A percentile compares a stretch with the other conserved stretches of the same genome.
Evolutionary conservation across 1,140 invertebrate genomes (phyloP).

Genomic region (Cherax destructor): DNA sequence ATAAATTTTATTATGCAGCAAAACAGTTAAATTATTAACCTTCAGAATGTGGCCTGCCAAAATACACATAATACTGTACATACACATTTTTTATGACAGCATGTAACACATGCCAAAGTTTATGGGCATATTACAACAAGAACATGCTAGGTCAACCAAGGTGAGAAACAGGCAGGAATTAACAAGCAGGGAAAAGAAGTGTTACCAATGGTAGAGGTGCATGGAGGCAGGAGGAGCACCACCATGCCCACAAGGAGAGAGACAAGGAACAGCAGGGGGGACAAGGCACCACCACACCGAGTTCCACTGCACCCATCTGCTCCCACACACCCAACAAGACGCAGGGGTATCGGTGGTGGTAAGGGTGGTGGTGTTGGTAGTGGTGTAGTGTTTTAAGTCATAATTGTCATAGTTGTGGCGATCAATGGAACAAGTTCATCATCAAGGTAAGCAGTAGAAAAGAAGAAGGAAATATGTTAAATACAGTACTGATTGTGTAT

Average conservation of each 20-base stretch:
- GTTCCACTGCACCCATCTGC: conserved; percentile 33
- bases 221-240: conserved; percentile 41
- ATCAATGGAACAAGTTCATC: conserved; percentile 16
- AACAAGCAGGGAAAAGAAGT: conserved; percentile 33
- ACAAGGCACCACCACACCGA: conserved; percentile 36
- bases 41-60: no score
- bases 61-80: background rate
- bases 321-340: conserved; percentile 5
- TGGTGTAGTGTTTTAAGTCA: conserved; percentile 5
- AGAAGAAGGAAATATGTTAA: conserved; percentile 44
- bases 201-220: conserved; percentile 43
- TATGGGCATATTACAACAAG: background rate
- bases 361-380: conserved; percentile 11
- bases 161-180: conserved; percentile 30
- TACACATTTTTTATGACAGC: background rate
- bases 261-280: conserved; percentile 45
- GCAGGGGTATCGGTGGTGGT: conserved; percentile 5
- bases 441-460: conserved; percentile 47
- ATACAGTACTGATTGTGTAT: background rate
- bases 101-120: background rate
- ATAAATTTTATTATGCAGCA: no score
- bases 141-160: conserved; percentile 7
- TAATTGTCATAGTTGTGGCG: conserved; percentile 30
- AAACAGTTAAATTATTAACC: no score
- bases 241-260: conserved; percentile 52